Evolutionary conservation across 2,888 invertebrate genomes (phyloP).

Genomic region (Watsonalla binaria): DNA sequence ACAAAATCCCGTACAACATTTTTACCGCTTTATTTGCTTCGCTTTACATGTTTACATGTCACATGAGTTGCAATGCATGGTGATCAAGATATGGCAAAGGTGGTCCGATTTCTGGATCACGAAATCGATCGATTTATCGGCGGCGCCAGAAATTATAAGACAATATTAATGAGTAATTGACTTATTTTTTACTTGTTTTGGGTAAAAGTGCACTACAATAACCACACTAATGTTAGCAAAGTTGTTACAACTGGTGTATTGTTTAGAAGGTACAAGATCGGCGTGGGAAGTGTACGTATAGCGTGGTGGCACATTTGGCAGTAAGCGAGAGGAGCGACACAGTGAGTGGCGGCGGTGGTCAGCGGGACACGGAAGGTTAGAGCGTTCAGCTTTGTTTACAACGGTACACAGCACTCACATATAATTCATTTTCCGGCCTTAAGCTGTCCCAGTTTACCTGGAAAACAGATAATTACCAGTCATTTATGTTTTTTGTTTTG

Average conservation of each 20-base stretch:
- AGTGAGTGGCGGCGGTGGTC: constrained; percentile 34
- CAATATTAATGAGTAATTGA: too few species aligned
- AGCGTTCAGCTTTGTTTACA: constrained; percentile 41
- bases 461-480: constrained; percentile 67
- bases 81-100: too few species aligned
- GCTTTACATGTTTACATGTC: too few species aligned
- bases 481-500: constrained; percentile 46
- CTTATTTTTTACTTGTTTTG: too few species aligned
- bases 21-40: too few species aligned
- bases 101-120: too few species aligned
- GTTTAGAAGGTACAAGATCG: background rate
- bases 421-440: constrained; percentile 78
- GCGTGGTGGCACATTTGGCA: constrained; percentile 22
- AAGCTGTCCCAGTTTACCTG: constrained; percentile 79
- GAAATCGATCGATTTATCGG: too few species aligned
- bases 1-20: too few species aligned
- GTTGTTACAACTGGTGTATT: background rate
- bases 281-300: constrained; percentile 2
- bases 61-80: too few species aligned
- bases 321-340: constrained; percentile 34
- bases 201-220: background rate
- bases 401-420: constrained; percentile 65
- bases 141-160: too few species aligned
- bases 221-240: background rate
- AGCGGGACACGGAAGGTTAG: constrained; percentile 38